Base-by-base conservation (phyloP, 2,888 invertebrate genomes). In the Yponomeuta evonymella region DNA sequence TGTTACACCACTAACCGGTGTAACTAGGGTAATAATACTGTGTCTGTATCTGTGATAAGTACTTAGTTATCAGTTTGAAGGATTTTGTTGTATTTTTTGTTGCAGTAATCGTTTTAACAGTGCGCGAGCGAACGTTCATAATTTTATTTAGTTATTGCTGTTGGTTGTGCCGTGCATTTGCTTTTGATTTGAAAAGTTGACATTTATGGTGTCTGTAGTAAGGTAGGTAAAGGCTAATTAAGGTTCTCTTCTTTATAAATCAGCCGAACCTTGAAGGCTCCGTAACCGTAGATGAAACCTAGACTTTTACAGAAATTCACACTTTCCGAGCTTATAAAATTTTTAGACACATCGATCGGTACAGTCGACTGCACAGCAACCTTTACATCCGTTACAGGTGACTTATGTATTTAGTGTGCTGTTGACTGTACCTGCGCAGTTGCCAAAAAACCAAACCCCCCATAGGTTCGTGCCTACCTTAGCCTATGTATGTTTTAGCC, bases 131-230 rank as follows among this genome's bases (percentile, higher is more conserved):
- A 58, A 58, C 51, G 51, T 58, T 58, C 15, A 15, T 4, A 58
- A 15, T 15, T 58, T 9, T 9, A 15, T 15, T 58, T 15, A 15
- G 12, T 58, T 58, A 12, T 58, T 58, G 51, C 51, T 15, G 51
- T 15, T 3, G 5, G 15, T 58, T 58, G 5, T 1, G 15, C 51
- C 3, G 5, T 58, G 51, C 15, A 15, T 15, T 58, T 58, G 51
- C 3, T 58, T 12, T 15, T 58, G 51, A 58, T 15, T 15, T 58
- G 15, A 5, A 58, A 58, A 58, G 4, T 68, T 70, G 71, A 71
- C 67, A 8, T 5, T 33, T 33, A 81, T 81, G 80, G 75, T 79
- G 73, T 74, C 76, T 67, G 72, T 79, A 74, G 70, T 75, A 75
- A 79, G 80, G 80, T 81, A 77, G 70, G 67, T 71, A 71, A 72